Conservation (phyloP, 2,113 vertebrate species). For the Prochilodus magdalenae region DNA sequence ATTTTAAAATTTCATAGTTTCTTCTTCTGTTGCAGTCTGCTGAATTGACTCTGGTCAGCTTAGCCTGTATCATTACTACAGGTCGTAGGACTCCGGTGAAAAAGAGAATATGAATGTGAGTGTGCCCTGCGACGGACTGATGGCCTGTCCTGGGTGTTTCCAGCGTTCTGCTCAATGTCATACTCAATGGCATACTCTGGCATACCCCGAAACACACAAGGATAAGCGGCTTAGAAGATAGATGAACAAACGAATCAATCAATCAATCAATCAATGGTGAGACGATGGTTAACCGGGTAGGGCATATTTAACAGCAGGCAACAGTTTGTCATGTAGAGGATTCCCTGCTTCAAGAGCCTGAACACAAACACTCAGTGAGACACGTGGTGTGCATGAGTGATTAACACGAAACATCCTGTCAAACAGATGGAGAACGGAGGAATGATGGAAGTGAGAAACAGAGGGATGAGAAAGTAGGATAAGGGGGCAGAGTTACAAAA, state of each 20-base stretch:
- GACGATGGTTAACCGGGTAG: conserved; percentile 13
- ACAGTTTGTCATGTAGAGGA: conserved; percentile 61
- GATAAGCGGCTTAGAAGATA: no score
- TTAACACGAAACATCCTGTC: conserved; percentile 38
- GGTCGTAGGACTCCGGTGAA: no score
- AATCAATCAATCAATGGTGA: no score
- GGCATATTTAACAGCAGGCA: neutral
- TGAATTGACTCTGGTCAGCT: neutral
- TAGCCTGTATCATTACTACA: neutral
- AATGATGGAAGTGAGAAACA: neutral
- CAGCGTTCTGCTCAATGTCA: no score
- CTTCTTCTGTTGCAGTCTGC: neutral
- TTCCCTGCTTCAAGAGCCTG: conserved; percentile 64
- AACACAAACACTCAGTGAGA: conserved; percentile 8
- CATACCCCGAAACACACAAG: no score
- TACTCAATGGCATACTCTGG: no score
- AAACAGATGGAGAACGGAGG: neutral
- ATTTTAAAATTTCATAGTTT: no score
- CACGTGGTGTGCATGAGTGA: neutral
- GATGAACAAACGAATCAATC: no score
- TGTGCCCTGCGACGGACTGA: no score
- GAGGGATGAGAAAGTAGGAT: no score
- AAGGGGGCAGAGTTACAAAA: neutral
- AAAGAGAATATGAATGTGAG: conserved; percentile 28
- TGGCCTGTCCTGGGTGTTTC: no score